Base-by-base conservation (phyloP, 2,888 invertebrate species). In the Ormyrus labotus region DNA sequence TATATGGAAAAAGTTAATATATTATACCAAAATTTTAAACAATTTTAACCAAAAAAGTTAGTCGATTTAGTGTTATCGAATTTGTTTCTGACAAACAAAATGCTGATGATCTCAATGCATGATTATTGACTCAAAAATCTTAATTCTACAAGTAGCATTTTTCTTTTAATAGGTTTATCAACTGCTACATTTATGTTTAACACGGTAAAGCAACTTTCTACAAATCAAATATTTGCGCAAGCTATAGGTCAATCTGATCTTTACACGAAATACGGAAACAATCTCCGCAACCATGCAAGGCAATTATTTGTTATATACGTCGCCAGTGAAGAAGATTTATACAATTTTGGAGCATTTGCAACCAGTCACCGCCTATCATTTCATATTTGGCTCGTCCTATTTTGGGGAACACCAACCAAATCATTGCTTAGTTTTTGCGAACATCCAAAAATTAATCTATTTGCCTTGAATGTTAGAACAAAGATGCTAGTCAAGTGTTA, bases 401-500 rank as follows among this genome's bases (percentile, higher is more conserved):
- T 64, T 13, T 64, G 47, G 48, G 48, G n/a, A 19, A 19, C 19
- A 5, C 8, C 11, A 2, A 48, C n/a, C 10, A n/a, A 47, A 48
- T 47, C 11, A 6, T 48, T 64, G 5, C 11, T 11, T 47, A 13
- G 13, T 6, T 47, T 11, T 7, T 64, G 64, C n/a, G n/a, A 64
- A 11, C 47, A 64, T 9, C 64, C 64, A 3, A 48, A 6, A 47
- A n/a, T 47, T n/a, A 48, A 64, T 64, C 50, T 9, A 13, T 64
- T 86, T 8, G 55, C 82, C 55, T 19, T 87, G 2, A 81, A 71
- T 0, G 84, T 85, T 68, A 77, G 85, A 51, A 81, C 85, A 9
- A 81, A 83, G 77, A 83, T 86, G 84, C 50, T 86, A 9, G 84
- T 87, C 0, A 74, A 78, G 2, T 84, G 85, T 48, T 75, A 80